Base-by-base conservation (phyloP, 2,888 invertebrate species). In the Drosophila helvetica region DNA sequence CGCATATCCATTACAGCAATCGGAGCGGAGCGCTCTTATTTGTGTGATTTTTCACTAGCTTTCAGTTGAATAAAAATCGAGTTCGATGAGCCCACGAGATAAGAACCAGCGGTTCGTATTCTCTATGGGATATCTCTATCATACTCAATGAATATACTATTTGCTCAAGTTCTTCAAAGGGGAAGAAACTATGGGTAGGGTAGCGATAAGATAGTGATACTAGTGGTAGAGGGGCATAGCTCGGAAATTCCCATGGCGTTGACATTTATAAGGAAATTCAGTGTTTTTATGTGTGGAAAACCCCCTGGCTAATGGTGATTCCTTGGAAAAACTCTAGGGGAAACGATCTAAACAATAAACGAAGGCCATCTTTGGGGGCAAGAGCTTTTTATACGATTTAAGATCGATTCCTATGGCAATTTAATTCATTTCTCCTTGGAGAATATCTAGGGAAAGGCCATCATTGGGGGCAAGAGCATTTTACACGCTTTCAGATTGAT, bases 1-100 rank as follows among this genome's bases (percentile, higher is more conserved):
- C 42, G 38, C 64, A 54, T 80, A 73, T 75, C 46, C 58, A 68
- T 65, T 78, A 68, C 66, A 70, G 56, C 10, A 43, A 38, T 10
- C 45, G 51, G 45, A 43, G 55, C 43, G 50, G 33, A 43, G 55
- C n/a, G 38, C 38, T n/a, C 15, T n/a, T n/a, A n/a, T 38, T 38
- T 15, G 38, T 7, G 33, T 54, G 18, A 22, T 38, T 45, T 54
- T 50, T 47, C 9, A 47, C 15, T 12, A 51, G 18, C 9, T 43
- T 30, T 18, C 45, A 27, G 38, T 42, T 42, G 30, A 18, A n/a
- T 50, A 27, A 30, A 53, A 43, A 53, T 12, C 42, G 3, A 38
- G 60, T 53, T 42, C 69, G n/a, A 45, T 67, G 57, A 38, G 45
- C 57, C 27, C n/a, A 8, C 48, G 48, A 48, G 69, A 68, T 68